These are phyloP conservation scores for Columba guinea DNA, from an alignment of 2,797 vertebrate genomes.

Conservation along the genomic window DNA sequence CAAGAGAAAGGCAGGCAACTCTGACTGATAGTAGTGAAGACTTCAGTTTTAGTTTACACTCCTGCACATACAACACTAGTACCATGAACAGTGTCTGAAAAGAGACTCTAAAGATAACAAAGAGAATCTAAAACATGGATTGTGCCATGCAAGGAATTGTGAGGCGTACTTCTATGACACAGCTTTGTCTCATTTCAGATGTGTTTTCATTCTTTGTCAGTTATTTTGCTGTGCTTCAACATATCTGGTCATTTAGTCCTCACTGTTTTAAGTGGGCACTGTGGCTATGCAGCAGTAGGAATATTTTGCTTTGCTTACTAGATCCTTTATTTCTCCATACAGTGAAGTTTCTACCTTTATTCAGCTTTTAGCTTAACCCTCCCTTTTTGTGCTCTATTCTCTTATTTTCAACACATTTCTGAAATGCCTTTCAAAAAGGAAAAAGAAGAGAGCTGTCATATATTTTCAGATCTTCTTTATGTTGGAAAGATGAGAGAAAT, in stretches of 20 bases:
- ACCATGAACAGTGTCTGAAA: background rate
- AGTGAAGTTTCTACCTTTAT: background rate
- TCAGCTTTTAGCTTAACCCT: background rate
- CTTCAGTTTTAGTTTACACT: background rate
- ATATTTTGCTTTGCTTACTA: background rate
- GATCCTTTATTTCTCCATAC: background rate
- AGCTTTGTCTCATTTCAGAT: background rate
- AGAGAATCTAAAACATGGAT: background rate
- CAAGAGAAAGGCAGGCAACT: background rate
- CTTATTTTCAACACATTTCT: background rate
- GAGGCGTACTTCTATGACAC: background rate
- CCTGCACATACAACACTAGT: background rate
- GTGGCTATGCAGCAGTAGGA: background rate
- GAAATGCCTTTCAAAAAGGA: slow-evolving; percentile 4
- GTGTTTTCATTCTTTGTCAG: background rate
- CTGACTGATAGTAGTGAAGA: background rate
- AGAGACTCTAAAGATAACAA: background rate
- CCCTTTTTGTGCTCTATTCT: background rate
- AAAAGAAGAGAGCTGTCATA: background rate
- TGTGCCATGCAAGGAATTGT: background rate
- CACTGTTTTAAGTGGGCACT: background rate
- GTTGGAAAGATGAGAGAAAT: background rate
- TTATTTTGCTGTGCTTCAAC: background rate
- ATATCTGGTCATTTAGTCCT: background rate
- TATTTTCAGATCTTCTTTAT: background rate